These are phyloP conservation scores for Anoplopoma fimbria DNA, from an alignment of 2,113 vertebrate genomes.

Conservation along the genomic window DNA sequence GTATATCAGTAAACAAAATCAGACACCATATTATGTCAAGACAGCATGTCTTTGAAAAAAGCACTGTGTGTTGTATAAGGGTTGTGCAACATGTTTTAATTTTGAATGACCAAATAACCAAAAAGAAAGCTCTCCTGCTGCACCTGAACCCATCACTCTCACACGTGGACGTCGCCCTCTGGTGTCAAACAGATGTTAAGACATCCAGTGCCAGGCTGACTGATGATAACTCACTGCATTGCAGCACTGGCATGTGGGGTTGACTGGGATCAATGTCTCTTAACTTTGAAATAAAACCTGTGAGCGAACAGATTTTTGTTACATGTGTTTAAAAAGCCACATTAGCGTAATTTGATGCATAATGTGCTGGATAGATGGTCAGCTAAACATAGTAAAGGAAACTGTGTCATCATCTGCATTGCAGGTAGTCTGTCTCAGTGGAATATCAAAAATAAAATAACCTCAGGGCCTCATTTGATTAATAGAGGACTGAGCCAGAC, in stretches of 20 bases:
- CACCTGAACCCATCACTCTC: not conserved
- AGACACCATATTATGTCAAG: not conserved
- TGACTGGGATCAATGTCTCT: conserved; percentile 38
- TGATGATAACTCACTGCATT: conserved; percentile 79
- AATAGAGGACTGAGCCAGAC: conserved; percentile 6
- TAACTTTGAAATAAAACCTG: conserved; percentile 37
- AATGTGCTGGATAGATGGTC: conserved; percentile 19
- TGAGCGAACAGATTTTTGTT: not conserved
- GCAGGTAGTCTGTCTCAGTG: conserved; percentile 53
- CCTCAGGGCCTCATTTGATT: conserved; percentile 5
- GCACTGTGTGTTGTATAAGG: not conserved
- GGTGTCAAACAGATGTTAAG: conserved; percentile 50
- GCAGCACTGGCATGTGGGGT: conserved; percentile 72
- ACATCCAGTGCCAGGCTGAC: conserved; percentile 21
- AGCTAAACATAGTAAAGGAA: conserved; percentile 42
- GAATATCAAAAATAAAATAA: conserved; percentile 20
- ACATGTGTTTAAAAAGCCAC: not conserved
- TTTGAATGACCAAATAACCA: not conserved
- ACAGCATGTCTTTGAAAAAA: not conserved
- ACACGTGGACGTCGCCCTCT: conserved; percentile 77
- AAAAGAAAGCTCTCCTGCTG: not conserved
- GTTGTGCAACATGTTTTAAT: not conserved
- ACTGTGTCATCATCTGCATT: conserved; percentile 63
- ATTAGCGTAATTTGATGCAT: not conserved
- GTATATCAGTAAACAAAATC: not conserved